phyloP scores from a whole-genome alignment of 2,888 invertebrate species.

The Polylopha cassiicola region DNA sequence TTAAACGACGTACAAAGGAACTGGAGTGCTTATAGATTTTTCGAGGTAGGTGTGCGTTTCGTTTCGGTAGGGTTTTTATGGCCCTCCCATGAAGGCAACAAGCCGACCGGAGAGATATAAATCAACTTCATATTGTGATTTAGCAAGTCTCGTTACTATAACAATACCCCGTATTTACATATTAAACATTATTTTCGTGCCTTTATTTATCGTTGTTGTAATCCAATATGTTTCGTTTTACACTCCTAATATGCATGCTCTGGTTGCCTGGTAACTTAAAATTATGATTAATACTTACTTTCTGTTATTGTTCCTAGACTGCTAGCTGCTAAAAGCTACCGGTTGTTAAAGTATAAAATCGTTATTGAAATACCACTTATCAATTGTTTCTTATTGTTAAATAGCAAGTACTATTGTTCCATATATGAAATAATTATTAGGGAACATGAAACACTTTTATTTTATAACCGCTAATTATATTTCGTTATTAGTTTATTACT shows the following conservation, averaged over 20 bases:
- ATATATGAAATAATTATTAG: conserved; percentile 18
- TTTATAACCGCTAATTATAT: conserved; percentile 37
- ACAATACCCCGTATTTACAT: conserved; percentile 79
- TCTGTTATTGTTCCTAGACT: conserved; percentile 18
- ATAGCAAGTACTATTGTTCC: conserved; percentile 5
- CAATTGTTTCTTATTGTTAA: no score
- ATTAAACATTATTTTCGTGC: conserved; percentile 69
- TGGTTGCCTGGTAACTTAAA: conserved; percentile 49
- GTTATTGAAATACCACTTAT: no score
- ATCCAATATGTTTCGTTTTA: conserved; percentile 33
- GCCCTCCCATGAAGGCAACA: conserved; percentile 69
- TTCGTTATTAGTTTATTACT: conserved; percentile 30
- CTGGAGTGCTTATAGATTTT: conserved; percentile 24
- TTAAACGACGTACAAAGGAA: conserved; percentile 33
- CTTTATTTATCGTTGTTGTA: conserved; percentile 60
- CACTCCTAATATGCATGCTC: conserved; percentile 40
- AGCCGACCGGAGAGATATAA: conserved; percentile 75
- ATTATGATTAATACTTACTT: conserved; percentile 38
- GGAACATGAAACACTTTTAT: conserved; percentile 28
- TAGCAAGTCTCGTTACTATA: conserved; percentile 81
- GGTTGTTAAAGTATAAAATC: conserved; percentile 6
- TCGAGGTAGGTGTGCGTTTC: conserved; percentile 27
- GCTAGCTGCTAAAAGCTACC: conserved; percentile 9
- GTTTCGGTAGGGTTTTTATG: conserved; percentile 55
- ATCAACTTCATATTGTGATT: conserved; percentile 78